Evolutionary conservation across 2,797 vertebrate genomes (phyloP).

Genomic region (Myotis pilosus): DNA sequence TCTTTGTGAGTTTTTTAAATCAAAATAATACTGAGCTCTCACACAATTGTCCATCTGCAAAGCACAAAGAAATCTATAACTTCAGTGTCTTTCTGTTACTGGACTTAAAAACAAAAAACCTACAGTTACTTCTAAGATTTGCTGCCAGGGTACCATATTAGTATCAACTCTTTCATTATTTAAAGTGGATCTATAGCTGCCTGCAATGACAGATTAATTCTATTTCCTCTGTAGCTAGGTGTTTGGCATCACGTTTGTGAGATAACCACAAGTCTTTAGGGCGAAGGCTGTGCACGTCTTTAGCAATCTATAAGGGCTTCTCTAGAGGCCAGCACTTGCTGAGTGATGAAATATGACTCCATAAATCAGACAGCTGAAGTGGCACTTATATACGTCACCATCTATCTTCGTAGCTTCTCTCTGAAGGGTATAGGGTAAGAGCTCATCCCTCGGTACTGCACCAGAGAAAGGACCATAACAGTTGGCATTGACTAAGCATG

Average conservation of each 20-base stretch:
- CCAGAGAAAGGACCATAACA: conserved; percentile 82
- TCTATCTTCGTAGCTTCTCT: conserved; percentile 83
- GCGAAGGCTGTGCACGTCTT: conserved; percentile 86
- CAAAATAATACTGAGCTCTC: conserved; percentile 46
- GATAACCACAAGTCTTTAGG: conserved; percentile 88
- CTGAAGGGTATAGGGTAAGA: conserved; percentile 77
- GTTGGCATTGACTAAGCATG: conserved; percentile 83
- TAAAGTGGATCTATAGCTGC: conserved; percentile 88
- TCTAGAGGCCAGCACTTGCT: conserved; percentile 86
- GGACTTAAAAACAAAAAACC: background rate
- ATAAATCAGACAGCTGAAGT: conserved; percentile 93
- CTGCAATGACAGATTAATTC: conserved; percentile 91
- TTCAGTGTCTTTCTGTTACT: background rate
- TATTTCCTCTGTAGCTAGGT: conserved; percentile 89
- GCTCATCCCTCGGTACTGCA: conserved; percentile 71
- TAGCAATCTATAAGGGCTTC: conserved; percentile 87
- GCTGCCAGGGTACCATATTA: conserved; percentile 64
- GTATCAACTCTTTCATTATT: conserved; percentile 82
- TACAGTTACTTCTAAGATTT: conserved; percentile 65
- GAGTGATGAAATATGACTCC: conserved; percentile 88
- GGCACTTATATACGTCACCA: conserved; percentile 84
- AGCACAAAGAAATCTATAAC: conserved; percentile 34
- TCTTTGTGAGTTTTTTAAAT: background rate
- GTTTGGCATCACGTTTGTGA: conserved; percentile 89
- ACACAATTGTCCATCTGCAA: background rate